These are phyloP conservation scores for Macquaria australasica DNA, from an alignment of 2,113 vertebrate genomes.

Conservation along the genomic window DNA sequence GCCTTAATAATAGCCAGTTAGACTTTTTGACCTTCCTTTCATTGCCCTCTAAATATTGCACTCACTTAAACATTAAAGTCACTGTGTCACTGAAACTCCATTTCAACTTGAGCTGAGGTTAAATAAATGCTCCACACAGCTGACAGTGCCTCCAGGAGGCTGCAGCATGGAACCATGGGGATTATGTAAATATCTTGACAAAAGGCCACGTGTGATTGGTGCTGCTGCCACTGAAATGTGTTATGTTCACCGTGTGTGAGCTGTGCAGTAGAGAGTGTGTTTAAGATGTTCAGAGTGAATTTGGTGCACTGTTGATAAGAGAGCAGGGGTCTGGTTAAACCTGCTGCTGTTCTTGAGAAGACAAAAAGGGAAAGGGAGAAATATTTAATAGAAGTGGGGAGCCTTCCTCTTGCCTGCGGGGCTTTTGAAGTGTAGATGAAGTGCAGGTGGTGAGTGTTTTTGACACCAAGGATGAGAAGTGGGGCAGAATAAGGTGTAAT, in stretches of 20 bases:
- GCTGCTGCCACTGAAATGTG: slow-evolving; percentile 51
- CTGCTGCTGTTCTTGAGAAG: slow-evolving; percentile 40
- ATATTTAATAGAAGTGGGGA: slow-evolving; percentile 41
- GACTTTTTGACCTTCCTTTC: slow-evolving; percentile 10
- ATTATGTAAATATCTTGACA: slow-evolving; percentile 78
- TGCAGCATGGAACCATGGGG: slow-evolving; percentile 66
- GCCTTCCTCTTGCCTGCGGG: slow-evolving; percentile 51
- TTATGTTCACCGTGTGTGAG: slow-evolving; percentile 40
- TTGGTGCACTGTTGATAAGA: slow-evolving; percentile 48
- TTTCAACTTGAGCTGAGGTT: slow-evolving; percentile 57
- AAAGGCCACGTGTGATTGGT: slow-evolving; percentile 72
- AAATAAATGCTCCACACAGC: slow-evolving; percentile 72
- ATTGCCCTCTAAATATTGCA: slow-evolving; percentile 61
- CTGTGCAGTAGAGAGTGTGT: not conserved
- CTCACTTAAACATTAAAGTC: slow-evolving; percentile 64
- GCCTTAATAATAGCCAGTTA: slow-evolving; percentile 23
- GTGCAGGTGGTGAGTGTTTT: slow-evolving; percentile 72
- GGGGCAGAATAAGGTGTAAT: slow-evolving; percentile 51
- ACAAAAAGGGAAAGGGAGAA: slow-evolving; percentile 51
- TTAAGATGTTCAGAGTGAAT: slow-evolving; percentile 48
- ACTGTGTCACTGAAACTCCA: slow-evolving; percentile 36
- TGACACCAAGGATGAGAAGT: slow-evolving; percentile 60
- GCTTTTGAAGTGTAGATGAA: slow-evolving; percentile 79
- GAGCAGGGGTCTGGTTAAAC: slow-evolving; percentile 40
- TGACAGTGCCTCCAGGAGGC: slow-evolving; percentile 56